Evolutionary conservation across 2,113 vertebrate genomes (phyloP), one percentile per base, ranked within the genome.

Genomic region (Merops nubicus): DNA sequence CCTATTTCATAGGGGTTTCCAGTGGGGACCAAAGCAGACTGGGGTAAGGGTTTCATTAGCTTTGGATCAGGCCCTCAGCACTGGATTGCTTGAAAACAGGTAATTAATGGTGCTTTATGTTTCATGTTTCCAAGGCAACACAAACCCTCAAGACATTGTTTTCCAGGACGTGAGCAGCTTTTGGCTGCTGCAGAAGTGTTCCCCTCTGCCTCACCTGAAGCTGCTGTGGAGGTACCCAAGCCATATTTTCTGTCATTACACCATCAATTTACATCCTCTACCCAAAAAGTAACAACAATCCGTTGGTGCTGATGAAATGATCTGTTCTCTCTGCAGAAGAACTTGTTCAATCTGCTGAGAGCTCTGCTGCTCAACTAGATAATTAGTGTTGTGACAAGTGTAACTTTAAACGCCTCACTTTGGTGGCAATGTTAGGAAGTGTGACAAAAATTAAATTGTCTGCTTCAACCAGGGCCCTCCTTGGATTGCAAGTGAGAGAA

Each of bases 371-470:
- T 97, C 83, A 75, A 78, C 89, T 1, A 76, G 92, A 72, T 95
- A 96, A 96, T 96, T 90, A 87, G 78, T 95, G 93, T 94, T 97
- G 91, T 96, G 96, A 95, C 93, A 97, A 90, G 93, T 85, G 86
- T 77, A 72, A 91, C 91, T 89, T 77, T 60, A 88, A 94, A 76
- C 72, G 84, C 74, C 77, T 94, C 84, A 5, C 60, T 93, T 83
- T 89, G 84, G 70, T 88, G 86, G 81, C 72, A 95, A 85, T 74
- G 87, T 92, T 96, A 87, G 92, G 80, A 93, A 96, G 65, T 82
- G 88, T 91, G 95, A 95, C 85, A 93, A 91, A 95, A 97, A 79
- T 80, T 34, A 63, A 83, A 91, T 87, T 95, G 74, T 74, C 86
- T 94, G 72, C 70, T 68, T 91, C 91, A 64, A 79, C 63, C 38